These are phyloP conservation scores for Disparrhopalites patrizii DNA, from an alignment of 2,888 invertebrate species.

Conservation along the genomic window DNA sequence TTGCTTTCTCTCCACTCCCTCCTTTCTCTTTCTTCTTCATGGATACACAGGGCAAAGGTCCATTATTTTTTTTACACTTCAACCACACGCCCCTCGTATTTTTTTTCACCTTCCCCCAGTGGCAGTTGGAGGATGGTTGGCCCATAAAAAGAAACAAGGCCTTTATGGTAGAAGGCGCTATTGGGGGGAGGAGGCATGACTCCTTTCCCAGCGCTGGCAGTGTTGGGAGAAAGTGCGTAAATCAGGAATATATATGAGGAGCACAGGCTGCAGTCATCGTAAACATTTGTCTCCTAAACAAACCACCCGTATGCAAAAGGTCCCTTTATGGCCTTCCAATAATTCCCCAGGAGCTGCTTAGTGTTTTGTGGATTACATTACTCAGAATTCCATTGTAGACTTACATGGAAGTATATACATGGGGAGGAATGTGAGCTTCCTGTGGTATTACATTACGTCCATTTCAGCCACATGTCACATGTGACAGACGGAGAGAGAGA, in stretches of 20 bases:
- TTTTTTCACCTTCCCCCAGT: background rate
- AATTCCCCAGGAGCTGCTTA: slow-evolving; percentile 6
- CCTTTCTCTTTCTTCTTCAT: background rate
- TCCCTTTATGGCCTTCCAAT: slow-evolving; percentile 18
- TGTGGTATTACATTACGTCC: background rate
- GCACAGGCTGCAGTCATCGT: background rate
- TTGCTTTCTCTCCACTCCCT: background rate
- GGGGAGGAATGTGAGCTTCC: background rate
- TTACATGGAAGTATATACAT: background rate
- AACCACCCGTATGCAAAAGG: slow-evolving; percentile 16
- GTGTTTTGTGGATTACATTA: background rate
- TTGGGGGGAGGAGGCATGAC: too few relatives aligned
- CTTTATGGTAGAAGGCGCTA: background rate
- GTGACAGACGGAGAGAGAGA: too few relatives aligned
- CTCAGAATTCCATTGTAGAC: too few relatives aligned
- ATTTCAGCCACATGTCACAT: background rate
- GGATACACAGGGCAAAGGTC: background rate
- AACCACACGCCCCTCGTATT: background rate
- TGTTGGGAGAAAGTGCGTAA: too few relatives aligned
- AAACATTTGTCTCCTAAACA: slow-evolving; percentile 12
- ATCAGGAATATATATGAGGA: too few relatives aligned
- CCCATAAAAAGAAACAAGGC: background rate
- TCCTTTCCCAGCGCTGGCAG: too few relatives aligned
- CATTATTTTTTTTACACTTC: background rate
- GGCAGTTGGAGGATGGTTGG: background rate